Evolutionary conservation across 2,888 invertebrate species (phyloP), one percentile per base, ranked within the genome.

Genomic region (Agrenia bidenticulata): DNA sequence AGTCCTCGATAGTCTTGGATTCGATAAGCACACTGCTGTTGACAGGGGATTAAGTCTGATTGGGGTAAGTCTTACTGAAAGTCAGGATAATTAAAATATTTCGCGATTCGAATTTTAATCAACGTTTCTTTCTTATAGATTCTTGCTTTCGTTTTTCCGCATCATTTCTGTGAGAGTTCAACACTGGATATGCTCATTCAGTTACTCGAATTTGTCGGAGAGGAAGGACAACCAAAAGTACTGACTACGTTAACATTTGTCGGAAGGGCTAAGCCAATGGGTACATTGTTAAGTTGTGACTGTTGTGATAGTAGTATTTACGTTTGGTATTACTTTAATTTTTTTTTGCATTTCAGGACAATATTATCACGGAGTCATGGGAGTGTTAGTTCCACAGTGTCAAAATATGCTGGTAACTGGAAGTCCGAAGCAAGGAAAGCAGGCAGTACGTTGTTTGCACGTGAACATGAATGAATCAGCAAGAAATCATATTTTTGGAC

Each of bases 361-460:
- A 74, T 86, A 88, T 53, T 89, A 90, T 70, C 88, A 89, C 0
- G 82, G 86, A 45, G 81, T 92, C 61, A 87, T 90, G 81, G 88
- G 90, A 56, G 86, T 87, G 69, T 81, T 97, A 79, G 87, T 92
- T 37, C 91, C 92, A 1, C 85, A 93, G 57, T 92, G 96, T 80
- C 91, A 92, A 79, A 89, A 89, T 61, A 89, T 94, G 79, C 91
- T 94, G 0, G 88, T 91, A 77, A 87, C 87, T 50, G 97, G 97
- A 13, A 91, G 92, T 2, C 89, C 93, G 0, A 95, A 95, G 80
- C 96, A 97, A 81, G 94, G 96, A 5, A 98, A 98, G 81, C 94
- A 96, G 78, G 95, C 97, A 2, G 89, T 98, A 67, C 87, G 93
- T 74, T 97, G 96, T 81, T 86, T 98, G 61, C 91, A 86, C 80